A percentile compares a stretch with the other conserved stretches of the same genome.
Evolutionary conservation across 2,113 vertebrate genomes (phyloP).

Genomic region (Scopus umbretta): DNA sequence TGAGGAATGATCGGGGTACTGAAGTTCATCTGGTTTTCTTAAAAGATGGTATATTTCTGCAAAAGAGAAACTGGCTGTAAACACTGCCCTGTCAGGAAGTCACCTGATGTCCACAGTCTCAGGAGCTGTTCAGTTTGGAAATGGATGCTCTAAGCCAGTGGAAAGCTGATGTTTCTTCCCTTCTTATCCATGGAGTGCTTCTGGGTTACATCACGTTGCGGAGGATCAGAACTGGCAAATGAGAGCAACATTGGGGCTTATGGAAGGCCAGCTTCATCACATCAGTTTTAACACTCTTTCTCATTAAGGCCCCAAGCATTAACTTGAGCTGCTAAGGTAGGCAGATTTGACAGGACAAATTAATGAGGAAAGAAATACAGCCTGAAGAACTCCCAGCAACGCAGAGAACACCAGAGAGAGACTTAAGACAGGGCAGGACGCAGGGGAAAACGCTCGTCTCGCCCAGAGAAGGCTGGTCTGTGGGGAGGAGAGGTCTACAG

Average conservation of each 20-base stretch:
- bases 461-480: too few species aligned
- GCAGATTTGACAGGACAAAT: not conserved
- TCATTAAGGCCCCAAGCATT: not conserved
- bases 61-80: not conserved
- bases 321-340: not conserved
- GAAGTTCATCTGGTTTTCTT: not conserved
- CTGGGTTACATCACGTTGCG: not conserved
- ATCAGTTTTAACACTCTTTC: not conserved
- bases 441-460: accelerated
- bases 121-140: not conserved
- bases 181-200: not conserved
- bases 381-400: not conserved
- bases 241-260: not conserved
- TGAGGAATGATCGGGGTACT: not conserved
- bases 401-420: not conserved
- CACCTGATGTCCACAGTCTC: not conserved
- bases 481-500: not conserved
- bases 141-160: not conserved
- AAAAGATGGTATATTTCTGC: not conserved
- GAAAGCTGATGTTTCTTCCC: not conserved
- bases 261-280: not conserved
- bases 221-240: not conserved
- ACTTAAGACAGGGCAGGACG: not conserved
- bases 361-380: not conserved
- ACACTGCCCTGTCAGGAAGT: not conserved